These are phyloP conservation scores for Pardalotus punctatus DNA, from an alignment of 2,113 vertebrate genomes.

Conservation along the genomic window DNA sequence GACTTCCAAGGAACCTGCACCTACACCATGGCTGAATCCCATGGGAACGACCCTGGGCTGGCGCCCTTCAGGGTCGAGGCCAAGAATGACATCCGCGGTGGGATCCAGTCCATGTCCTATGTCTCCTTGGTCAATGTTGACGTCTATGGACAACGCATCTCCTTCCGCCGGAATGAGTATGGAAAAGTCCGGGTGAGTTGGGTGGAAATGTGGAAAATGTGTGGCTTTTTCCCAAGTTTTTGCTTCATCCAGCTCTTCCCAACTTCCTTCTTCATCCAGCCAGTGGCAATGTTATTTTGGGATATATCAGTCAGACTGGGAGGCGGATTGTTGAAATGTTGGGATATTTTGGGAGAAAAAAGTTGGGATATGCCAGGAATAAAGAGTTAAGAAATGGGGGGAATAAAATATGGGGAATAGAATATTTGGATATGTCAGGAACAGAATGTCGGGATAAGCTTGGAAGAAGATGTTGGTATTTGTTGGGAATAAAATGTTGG, in stretches of 20 bases:
- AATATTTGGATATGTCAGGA: not conserved
- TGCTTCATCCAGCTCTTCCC: not conserved
- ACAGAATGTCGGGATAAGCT: not conserved
- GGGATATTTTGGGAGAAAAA: not conserved
- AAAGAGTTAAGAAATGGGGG: not conserved
- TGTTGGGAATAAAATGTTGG: not conserved
- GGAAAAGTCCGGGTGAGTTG: slow-evolving; percentile 78
- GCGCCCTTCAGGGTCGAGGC: slow-evolving; percentile 78
- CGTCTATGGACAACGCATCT: slow-evolving; percentile 65
- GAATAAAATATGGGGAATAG: not conserved
- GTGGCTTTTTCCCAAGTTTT: not conserved
- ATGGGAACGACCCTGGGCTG: slow-evolving; percentile 53
- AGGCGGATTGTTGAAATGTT: not conserved
- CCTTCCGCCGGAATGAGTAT: slow-evolving; percentile 66
- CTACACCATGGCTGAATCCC: slow-evolving; percentile 73
- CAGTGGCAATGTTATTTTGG: not conserved
- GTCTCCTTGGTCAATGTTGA: slow-evolving; percentile 69
- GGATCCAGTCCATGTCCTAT: slow-evolving; percentile 67
- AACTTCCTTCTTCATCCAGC: not conserved
- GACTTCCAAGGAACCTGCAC: slow-evolving; percentile 79
- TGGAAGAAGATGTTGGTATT: not conserved
- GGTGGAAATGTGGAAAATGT: not conserved
- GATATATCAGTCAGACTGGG: not conserved
- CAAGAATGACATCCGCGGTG: slow-evolving; percentile 79
- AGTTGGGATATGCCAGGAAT: not conserved